A percentile compares a stretch with the other conserved stretches of the same genome.
Conservation (phyloP, 1,140 invertebrate species). For the Mya arenaria region DNA sequence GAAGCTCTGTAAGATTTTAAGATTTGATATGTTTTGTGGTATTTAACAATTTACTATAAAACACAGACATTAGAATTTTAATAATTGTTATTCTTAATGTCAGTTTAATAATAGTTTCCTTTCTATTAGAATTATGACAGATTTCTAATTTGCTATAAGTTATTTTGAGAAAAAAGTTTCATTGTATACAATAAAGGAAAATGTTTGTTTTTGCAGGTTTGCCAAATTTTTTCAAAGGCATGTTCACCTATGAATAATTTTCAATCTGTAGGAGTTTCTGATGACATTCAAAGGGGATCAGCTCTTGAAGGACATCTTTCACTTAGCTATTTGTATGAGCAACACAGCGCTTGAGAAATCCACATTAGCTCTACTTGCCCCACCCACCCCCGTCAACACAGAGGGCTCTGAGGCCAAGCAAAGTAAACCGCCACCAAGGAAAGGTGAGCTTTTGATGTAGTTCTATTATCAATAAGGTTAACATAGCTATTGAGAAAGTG, state of each 20-base stretch:
- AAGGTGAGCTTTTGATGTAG: conserved; percentile 63
- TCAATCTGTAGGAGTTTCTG: conserved; percentile 30
- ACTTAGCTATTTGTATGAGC: conserved; percentile 73
- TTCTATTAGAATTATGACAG: too few species aligned
- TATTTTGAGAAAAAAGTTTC: too few species aligned
- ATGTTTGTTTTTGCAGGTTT: neutral
- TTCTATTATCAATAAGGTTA: conserved; percentile 56
- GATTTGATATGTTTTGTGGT: too few species aligned
- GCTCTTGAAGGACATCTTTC: conserved; percentile 63
- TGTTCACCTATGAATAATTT: neutral
- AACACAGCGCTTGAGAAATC: conserved; percentile 68
- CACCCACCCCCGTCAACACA: conserved; percentile 13
- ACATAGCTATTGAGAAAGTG: conserved; percentile 66
- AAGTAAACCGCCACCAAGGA: conserved; percentile 61
- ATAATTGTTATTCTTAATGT: too few species aligned
- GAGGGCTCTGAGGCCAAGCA: conserved; percentile 3
- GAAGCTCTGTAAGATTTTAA: too few species aligned
- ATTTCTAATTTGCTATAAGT: too few species aligned
- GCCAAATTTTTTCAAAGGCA: neutral
- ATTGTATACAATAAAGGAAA: too few species aligned
- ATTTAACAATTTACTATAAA: too few species aligned
- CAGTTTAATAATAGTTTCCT: too few species aligned
- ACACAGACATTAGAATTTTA: too few species aligned
- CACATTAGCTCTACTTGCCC: conserved; percentile 61
- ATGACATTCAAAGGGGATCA: conserved; percentile 54